Evolutionary conservation across 2,113 vertebrate species (phyloP).

Genomic region (Rynchops niger): DNA sequence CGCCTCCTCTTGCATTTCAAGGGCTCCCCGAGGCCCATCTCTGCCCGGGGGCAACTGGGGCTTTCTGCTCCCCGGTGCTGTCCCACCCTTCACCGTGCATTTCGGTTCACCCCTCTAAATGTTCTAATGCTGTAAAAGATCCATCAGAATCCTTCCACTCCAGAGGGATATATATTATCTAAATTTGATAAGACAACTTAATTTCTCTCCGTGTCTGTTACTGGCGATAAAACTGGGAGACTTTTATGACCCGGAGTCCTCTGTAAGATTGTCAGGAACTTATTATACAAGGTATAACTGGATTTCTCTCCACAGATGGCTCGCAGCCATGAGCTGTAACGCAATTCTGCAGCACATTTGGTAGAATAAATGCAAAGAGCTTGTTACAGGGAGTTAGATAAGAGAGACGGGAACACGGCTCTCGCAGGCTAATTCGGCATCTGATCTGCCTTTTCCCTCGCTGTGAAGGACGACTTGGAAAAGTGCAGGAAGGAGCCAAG

Average conservation of each 20-base stretch:
- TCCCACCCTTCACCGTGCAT: neutral
- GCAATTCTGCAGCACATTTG: conserved; percentile 77
- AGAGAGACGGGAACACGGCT: conserved; percentile 67
- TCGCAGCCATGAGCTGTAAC: conserved; percentile 80
- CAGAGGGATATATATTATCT: conserved; percentile 83
- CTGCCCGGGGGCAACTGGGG: fast-evolving
- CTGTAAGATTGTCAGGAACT: conserved; percentile 84
- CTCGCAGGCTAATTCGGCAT: conserved; percentile 64
- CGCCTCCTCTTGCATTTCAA: neutral
- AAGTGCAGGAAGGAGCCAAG: conserved; percentile 2
- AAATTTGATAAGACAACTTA: conserved; percentile 85
- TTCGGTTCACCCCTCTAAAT: conserved; percentile 35
- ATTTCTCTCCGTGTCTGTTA: conserved; percentile 84
- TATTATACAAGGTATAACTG: conserved; percentile 86
- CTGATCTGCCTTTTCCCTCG: conserved; percentile 51
- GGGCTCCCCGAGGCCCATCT: neutral
- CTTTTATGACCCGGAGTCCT: conserved; percentile 82
- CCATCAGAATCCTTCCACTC: conserved; percentile 70
- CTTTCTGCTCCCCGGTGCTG: neutral
- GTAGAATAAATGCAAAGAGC: conserved; percentile 81
- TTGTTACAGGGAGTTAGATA: conserved; percentile 78
- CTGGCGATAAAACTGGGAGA: conserved; percentile 81
- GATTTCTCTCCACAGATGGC: conserved; percentile 83
- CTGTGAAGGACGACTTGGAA: conserved; percentile 59
- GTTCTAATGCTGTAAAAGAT: conserved; percentile 66